phyloP scores from a whole-genome alignment of 1,140 invertebrate genomes.

The Limonius californicus region DNA sequence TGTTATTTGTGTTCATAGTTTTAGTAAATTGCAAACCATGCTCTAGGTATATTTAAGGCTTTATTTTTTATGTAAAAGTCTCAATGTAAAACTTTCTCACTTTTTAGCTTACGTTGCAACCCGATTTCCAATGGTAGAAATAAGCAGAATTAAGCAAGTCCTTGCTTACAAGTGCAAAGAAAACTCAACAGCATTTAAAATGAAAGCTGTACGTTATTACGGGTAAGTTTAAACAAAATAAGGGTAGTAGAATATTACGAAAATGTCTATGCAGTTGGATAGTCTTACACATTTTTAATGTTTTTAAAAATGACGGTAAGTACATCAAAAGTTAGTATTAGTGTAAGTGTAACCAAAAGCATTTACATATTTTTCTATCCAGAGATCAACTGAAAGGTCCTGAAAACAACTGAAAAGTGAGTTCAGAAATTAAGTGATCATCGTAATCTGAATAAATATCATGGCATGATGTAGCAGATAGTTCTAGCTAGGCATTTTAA shows the following conservation, averaged over 20 bases:
- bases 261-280: conserved; percentile 41
- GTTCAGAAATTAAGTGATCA: background rate
- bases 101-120: conserved; percentile 64
- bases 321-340: too few species aligned
- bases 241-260: conserved; percentile 56
- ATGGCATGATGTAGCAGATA: background rate
- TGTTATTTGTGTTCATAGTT: background rate
- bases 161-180: conserved; percentile 74
- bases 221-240: conserved; percentile 49
- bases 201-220: conserved; percentile 66
- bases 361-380: background rate
- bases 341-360: too few species aligned
- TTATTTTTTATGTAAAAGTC: too few species aligned
- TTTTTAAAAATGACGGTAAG: too few species aligned
- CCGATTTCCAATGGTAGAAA: conserved; percentile 67
- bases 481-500: background rate
- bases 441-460: background rate
- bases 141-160: conserved; percentile 70
- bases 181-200: conserved; percentile 67
- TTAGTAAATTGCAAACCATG: too few species aligned
- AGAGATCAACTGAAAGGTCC: background rate
- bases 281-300: too few species aligned
- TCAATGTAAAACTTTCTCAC: too few species aligned
- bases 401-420: background rate
- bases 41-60: too few species aligned